Evolutionary conservation across 2,888 invertebrate genomes (phyloP).

Genomic region (Gari tellinella): DNA sequence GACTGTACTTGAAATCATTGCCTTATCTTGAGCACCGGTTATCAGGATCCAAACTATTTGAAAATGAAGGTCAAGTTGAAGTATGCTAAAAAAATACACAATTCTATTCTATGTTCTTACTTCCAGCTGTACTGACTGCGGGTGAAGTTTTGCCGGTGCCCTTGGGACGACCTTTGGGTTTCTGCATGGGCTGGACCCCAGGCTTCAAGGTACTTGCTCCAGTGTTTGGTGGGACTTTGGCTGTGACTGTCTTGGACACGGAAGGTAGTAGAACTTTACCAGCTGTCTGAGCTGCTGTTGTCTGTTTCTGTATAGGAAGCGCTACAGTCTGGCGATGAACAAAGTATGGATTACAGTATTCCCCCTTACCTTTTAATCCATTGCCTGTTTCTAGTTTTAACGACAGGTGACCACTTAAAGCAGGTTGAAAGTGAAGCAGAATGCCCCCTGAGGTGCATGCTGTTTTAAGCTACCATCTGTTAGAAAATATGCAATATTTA

Average conservation of each 20-base stretch:
- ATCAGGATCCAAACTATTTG: too few species aligned
- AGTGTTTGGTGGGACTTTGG: conserved; percentile 75
- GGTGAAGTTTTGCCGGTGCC: conserved; percentile 39
- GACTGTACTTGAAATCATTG: too few species aligned
- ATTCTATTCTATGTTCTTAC: not conserved
- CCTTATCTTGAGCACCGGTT: too few species aligned
- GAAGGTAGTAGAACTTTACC: conserved; percentile 76
- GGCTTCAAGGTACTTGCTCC: conserved; percentile 48
- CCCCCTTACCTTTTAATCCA: too few species aligned
- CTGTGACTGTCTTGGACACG: conserved; percentile 70
- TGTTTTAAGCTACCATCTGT: too few species aligned
- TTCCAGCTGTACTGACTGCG: conserved; percentile 23
- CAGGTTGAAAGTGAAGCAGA: too few species aligned
- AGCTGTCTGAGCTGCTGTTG: conserved; percentile 59
- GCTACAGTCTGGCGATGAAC: conserved; percentile 44
- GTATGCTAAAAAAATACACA: not conserved
- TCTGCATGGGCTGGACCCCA: conserved; percentile 39
- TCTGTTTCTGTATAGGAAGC: conserved; percentile 64
- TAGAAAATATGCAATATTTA: too few species aligned
- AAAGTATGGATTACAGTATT: too few species aligned
- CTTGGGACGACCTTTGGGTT: conserved; percentile 57
- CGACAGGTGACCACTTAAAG: too few species aligned
- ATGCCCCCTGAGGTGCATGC: too few species aligned
- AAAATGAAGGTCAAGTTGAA: not conserved
- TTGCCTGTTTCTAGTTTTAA: too few species aligned